Base-by-base conservation (phyloP, 1,140 invertebrate species). In the Bombyx mandarina region DNA sequence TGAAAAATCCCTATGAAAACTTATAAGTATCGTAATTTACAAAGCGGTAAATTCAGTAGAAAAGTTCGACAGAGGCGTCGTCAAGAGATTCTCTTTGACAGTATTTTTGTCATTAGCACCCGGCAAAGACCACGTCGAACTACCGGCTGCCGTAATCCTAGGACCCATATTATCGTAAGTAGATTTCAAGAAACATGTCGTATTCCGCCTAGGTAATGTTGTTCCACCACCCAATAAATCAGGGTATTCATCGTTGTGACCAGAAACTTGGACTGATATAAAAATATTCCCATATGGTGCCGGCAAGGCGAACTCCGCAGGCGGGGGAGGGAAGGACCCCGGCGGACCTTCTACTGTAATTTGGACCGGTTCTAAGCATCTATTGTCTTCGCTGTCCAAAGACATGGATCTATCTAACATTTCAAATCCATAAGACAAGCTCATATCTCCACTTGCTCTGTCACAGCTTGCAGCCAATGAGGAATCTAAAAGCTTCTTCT, bases 101-200 rank as follows among this genome's bases (percentile, higher is more conserved):
- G 46, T 54, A 58, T 63, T 75, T 56, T 66, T 69, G 50, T 79
- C 74, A 59, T 82, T 82, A 26, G 88, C 89, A 75, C 93, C 93
- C 50, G 93, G 93, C 58, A 96, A 83, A 10, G 94, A 95, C 62
- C 95, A 91, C 5, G 92, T 94, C 18, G 95, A 96, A 71, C 91
- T 92, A 66, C 95, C 95, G 63, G 93, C 93, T 8, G 94, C 95
- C 2, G 95, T 97, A 8, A 96, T 94, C 63, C 95, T 90, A 47
- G 94, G 93, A 1, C 95, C 95, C 92, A 96, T 94, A 80, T 96
- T 96, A 82, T 97, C 95, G 76, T 96, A 96, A 18, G 92, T 90
- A 43, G 92, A 90, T 43, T 87, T 83, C 12, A 83, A 65, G 64
- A 82, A 81, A 67, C 81, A 83, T 2, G 83, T 81, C 22, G 73